Percentiles rank a stretch among this genome's conserved stretches.
Conservation (phyloP, 2,888 invertebrate genomes). For the Limenitis arthemis region DNA sequence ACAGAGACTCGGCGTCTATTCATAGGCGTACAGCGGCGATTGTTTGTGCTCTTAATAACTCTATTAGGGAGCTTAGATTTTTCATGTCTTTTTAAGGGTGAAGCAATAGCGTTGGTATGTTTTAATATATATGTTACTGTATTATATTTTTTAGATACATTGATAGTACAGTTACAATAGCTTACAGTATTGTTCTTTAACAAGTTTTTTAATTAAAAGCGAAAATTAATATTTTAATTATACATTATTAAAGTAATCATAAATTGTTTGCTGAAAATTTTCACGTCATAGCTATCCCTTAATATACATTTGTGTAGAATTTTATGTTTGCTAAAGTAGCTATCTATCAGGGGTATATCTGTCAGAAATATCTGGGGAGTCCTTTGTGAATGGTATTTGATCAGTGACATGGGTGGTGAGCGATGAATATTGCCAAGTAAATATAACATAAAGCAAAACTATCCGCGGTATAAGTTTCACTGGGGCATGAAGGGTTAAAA, state of each 20-base stretch:
- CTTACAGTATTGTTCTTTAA: too few relatives aligned
- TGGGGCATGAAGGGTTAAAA: conserved; percentile 46
- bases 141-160: too few relatives aligned
- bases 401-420: conserved; percentile 67
- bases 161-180: too few relatives aligned
- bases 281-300: not conserved
- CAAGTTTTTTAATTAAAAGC: too few relatives aligned
- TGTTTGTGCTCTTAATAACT: conserved; percentile 47
- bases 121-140: too few relatives aligned
- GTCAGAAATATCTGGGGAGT: conserved; percentile 65
- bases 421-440: conserved; percentile 71
- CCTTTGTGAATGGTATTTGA: conserved; percentile 67
- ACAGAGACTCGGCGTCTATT: conserved; percentile 58
- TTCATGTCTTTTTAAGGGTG: not conserved
- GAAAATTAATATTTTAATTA: too few relatives aligned
- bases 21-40: conserved; percentile 38
- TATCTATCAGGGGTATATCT: conserved; percentile 64
- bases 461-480: conserved; percentile 65
- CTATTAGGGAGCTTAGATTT: conserved; percentile 38
- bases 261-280: too few relatives aligned
- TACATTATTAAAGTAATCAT: too few relatives aligned
- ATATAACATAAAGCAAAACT: conserved; percentile 71
- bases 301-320: conserved; percentile 10
- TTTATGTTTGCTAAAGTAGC: conserved; percentile 45
- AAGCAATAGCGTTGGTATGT: not conserved